Percentiles rank a stretch among this genome's conserved stretches.
phyloP scores from a whole-genome alignment of 2,113 vertebrate genomes.

The Nestor notabilis region DNA sequence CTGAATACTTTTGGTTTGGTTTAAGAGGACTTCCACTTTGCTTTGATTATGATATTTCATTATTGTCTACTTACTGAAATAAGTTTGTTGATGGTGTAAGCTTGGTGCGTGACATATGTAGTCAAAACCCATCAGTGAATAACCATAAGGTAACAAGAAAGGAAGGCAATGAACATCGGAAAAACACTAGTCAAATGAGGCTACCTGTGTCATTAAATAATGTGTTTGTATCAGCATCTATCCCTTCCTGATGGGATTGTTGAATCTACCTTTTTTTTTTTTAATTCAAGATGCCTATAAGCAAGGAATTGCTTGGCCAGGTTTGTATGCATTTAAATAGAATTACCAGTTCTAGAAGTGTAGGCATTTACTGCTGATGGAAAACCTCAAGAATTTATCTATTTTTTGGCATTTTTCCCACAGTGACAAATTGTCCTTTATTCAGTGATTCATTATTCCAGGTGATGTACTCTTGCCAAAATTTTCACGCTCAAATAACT shows the following conservation, averaged over 20 bases:
- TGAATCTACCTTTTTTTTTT: not conserved
- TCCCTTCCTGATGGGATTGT: not conserved
- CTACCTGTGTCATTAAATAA: not conserved
- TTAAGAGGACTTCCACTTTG: not conserved
- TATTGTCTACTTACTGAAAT: not conserved
- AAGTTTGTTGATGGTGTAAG: not conserved
- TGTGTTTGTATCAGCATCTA: not conserved
- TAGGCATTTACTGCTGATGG: constrained; percentile 6
- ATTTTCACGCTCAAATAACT: constrained; percentile 19
- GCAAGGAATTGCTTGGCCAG: not conserved
- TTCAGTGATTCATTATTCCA: constrained; percentile 25
- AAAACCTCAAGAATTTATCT: not conserved
- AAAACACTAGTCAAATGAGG: not conserved
- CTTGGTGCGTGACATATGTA: not conserved
- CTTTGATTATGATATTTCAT: not conserved
- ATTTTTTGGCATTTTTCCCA: not conserved
- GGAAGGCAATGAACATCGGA: not conserved
- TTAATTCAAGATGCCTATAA: not conserved
- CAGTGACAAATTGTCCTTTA: constrained; percentile 16
- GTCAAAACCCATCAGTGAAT: not conserved
- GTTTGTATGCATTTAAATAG: not conserved
- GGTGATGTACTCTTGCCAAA: constrained; percentile 24
- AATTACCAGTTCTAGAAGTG: not conserved
- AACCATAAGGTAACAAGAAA: not conserved
- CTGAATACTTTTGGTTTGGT: not conserved